Base-by-base conservation (phyloP, 2,113 vertebrate species). In the Heterochromis multidens region DNA sequence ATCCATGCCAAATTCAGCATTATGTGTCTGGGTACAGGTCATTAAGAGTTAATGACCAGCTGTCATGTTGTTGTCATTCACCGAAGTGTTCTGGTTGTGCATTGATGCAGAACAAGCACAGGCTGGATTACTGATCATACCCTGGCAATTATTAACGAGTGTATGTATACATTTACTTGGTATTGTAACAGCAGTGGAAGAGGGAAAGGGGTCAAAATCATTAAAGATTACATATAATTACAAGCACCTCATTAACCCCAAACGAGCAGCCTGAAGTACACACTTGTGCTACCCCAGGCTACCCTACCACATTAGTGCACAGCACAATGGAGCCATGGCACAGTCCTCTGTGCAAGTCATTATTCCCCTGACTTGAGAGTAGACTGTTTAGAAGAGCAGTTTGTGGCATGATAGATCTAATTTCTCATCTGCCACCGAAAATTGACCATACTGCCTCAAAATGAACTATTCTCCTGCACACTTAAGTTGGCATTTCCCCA, bases 381-480 rank as follows among this genome's bases (percentile, higher is more conserved):
- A 23, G 77, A 86, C 86, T 85, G 78, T 93, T 95, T 88, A 90
- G 91, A 93, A 88, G 87, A 89, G 88, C 82, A 92, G 89, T 91
- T 85, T 86, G 86, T 82, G 79, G 77, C 76, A 87, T 90, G 88
- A 94, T 91, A 86, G 84, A 12, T 43, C 77, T 79, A 21, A 92
- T 89, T 87, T 80, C 84, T 88, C 84, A 63, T 84, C 80, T 56
- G 77, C 83, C 83, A 59, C 88, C 90, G 54, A 84, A 88, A 90
- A 81, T 43, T 86, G 83, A 91, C 83, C 76, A 79, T 35, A 21
- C 79, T 72, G 59, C 19, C 61, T 46, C 46, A 56, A 81, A 87
- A 84, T 62, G 49, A 72, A 57, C 12, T 23, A 25, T 54, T 21
- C 17, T 37, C 82, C 56, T 49, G 31, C 63, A 59, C 12, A 81